phyloP scores from a whole-genome alignment of 2,888 invertebrate genomes.

The Patella depressa region DNA sequence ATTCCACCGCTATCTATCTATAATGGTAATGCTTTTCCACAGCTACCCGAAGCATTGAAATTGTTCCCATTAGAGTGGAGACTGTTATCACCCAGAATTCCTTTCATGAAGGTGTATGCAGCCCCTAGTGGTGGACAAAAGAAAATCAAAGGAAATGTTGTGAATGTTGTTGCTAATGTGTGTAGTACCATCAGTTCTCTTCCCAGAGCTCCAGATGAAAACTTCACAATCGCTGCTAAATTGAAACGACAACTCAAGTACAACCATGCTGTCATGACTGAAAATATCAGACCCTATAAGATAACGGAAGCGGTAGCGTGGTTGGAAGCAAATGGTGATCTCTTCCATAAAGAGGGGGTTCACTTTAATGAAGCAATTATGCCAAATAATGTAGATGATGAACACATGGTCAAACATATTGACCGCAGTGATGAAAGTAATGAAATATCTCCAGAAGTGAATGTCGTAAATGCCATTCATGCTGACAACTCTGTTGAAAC shows the following conservation, averaged over 20 bases:
- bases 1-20: no score
- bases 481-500: no score
- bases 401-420: not conserved
- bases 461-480: no score
- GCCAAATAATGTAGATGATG: not conserved
- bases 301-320: not conserved
- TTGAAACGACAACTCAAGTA: constrained; percentile 1
- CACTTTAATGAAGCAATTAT: no score
- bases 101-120: not conserved
- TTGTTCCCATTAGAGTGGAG: not conserved
- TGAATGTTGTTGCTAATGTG: not conserved
- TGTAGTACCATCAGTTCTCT: not conserved
- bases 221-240: constrained; percentile 12
- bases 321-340: not conserved
- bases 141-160: not conserved
- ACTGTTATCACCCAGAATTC: not conserved
- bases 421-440: not conserved
- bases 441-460: not conserved
- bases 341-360: not conserved
- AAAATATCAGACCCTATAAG: constrained; percentile 12
- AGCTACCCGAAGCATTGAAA: no score
- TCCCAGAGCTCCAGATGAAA: constrained; percentile 1
- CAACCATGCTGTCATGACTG: not conserved
- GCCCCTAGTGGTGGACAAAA: not conserved
- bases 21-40: no score